Evolutionary conservation across 2,797 vertebrate species (phyloP).

Genomic region (Echeneis naucrates): DNA sequence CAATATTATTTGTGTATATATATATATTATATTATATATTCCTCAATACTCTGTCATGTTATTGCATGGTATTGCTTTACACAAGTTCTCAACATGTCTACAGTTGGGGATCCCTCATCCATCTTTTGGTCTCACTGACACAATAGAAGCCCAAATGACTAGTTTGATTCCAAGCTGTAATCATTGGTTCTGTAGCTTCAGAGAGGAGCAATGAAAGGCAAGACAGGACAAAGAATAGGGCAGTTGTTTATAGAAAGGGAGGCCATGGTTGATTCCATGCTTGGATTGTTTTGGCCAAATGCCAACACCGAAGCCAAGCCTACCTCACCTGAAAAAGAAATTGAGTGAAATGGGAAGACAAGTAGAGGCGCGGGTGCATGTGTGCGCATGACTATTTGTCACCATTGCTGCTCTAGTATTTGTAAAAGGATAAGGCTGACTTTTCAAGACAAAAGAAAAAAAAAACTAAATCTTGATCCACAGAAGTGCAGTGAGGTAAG

Average conservation of each 20-base stretch:
- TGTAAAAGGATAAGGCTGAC: not conserved
- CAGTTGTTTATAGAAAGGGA: constrained; percentile 39
- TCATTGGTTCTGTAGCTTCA: not conserved
- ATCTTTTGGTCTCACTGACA: not conserved
- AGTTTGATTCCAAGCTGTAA: not conserved
- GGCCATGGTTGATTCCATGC: constrained; percentile 44
- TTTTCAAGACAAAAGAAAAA: not conserved
- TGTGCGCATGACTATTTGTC: not conserved
- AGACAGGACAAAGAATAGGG: not conserved
- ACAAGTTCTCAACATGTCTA: no score
- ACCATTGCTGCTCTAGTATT: not conserved
- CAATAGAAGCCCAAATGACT: not conserved
- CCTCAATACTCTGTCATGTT: no score
- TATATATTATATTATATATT: no score
- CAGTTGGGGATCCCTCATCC: no score
- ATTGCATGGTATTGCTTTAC: no score
- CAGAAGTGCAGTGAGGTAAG: no score
- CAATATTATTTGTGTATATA: no score
- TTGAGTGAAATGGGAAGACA: constrained; percentile 30
- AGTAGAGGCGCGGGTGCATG: not conserved
- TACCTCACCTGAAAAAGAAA: constrained; percentile 44
- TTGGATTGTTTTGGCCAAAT: constrained; percentile 38
- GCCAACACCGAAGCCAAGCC: not conserved
- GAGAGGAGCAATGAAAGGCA: constrained; percentile 11
- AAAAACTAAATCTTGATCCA: not conserved